phyloP scores from a whole-genome alignment of 2,888 invertebrate species.

The Ferrisia virgata region DNA sequence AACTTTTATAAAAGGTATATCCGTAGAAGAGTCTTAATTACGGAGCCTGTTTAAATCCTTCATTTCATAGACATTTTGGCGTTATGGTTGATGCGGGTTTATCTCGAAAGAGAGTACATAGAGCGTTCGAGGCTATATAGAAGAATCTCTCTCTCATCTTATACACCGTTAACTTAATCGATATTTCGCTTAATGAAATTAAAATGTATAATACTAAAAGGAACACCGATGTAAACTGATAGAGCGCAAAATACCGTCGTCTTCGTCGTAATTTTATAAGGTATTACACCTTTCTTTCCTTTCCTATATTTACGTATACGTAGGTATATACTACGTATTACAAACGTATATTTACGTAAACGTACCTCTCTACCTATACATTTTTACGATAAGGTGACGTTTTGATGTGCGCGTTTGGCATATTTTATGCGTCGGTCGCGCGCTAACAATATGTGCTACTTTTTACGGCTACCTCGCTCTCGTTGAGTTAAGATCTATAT shows the following conservation, averaged over 20 bases:
- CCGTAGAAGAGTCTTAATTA: neutral
- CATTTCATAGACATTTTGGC: neutral
- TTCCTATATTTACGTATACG: too few relatives aligned
- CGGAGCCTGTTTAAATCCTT: neutral
- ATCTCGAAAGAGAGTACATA: neutral
- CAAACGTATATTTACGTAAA: too few relatives aligned
- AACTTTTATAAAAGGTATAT: neutral
- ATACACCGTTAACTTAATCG: neutral
- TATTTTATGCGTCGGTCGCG: neutral
- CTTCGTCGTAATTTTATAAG: neutral
- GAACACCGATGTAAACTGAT: neutral
- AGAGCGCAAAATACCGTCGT: neutral
- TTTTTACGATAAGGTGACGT: neutral
- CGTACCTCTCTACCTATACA: too few relatives aligned
- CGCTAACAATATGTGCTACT: constrained; percentile 2
- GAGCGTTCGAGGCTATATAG: neutral
- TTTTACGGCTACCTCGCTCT: constrained; percentile 4
- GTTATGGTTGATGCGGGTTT: neutral
- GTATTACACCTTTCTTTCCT: too few relatives aligned
- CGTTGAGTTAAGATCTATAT: too few relatives aligned
- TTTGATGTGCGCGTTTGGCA: neutral
- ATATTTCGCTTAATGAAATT: neutral
- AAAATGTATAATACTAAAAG: neutral
- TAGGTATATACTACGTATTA: too few relatives aligned
- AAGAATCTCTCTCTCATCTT: too few relatives aligned